Conservation (phyloP, 2,888 invertebrate species). For the Philaethria dido region DNA sequence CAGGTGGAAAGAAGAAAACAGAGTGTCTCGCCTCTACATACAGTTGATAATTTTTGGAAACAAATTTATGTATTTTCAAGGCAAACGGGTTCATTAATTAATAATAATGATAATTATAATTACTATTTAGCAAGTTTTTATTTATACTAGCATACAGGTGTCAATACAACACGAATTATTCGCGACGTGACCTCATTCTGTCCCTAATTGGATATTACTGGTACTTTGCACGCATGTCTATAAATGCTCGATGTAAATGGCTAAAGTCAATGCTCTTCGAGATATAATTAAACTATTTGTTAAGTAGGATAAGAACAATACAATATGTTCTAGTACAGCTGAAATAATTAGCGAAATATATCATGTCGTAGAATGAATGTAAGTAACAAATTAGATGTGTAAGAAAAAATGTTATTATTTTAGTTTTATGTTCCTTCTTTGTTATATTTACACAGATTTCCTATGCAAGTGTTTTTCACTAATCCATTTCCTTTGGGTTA, state of each 20-base stretch:
- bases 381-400: too few species aligned
- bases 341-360: neutral
- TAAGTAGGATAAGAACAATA: neutral
- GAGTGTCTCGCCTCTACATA: too few species aligned
- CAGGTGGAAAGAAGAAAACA: too few species aligned
- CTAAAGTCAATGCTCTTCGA: constrained; percentile 20
- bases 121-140: neutral
- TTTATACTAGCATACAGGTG: constrained; percentile 7
- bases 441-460: too few species aligned
- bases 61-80: neutral
- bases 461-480: too few species aligned
- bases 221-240: constrained; percentile 18
- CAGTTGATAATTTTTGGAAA: too few species aligned
- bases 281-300: constrained; percentile 20
- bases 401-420: too few species aligned
- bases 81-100: neutral
- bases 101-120: neutral
- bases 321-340: neutral
- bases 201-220: constrained; percentile 23
- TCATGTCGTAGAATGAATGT: neutral
- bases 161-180: constrained; percentile 4
- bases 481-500: too few species aligned
- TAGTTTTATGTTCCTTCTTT: too few species aligned
- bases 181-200: constrained; percentile 17
- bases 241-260: constrained; percentile 4